phyloP scores from a whole-genome alignment of 2,113 vertebrate genomes.

The Uria lomvia region DNA sequence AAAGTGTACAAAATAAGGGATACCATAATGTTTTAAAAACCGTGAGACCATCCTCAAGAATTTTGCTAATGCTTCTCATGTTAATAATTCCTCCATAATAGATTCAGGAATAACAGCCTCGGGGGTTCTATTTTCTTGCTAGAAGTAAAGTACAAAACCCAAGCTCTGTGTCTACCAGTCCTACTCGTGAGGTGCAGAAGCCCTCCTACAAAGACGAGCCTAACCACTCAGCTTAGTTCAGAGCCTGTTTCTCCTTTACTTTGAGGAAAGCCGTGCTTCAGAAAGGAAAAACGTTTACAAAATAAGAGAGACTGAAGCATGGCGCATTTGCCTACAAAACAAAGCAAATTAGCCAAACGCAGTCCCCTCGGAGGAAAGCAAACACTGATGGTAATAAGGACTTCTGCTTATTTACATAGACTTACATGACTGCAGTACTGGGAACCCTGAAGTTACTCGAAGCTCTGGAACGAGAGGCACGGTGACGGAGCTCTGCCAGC shows the following conservation, averaged over 20 bases:
- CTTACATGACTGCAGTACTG: neutral
- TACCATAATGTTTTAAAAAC: neutral
- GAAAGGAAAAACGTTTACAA: neutral
- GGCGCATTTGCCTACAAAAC: neutral
- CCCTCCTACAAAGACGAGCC: neutral
- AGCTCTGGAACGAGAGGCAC: neutral
- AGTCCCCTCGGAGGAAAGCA: neutral
- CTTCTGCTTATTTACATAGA: neutral
- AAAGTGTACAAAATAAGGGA: neutral
- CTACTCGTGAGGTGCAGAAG: neutral
- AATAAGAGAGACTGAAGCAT: neutral
- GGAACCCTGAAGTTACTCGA: neutral
- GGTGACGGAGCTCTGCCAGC: accelerated
- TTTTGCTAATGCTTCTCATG: neutral
- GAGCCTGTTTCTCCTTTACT: neutral
- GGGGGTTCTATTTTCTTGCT: neutral
- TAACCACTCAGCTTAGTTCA: accelerated
- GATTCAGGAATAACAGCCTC: neutral
- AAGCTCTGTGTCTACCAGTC: neutral
- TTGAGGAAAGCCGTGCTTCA: neutral
- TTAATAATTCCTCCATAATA: neutral
- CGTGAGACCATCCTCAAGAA: neutral
- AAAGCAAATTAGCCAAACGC: neutral
- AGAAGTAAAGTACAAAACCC: neutral
- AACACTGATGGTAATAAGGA: neutral